Evolutionary conservation across 2,888 invertebrate genomes (phyloP).

Genomic region (Andrena marginata): DNA sequence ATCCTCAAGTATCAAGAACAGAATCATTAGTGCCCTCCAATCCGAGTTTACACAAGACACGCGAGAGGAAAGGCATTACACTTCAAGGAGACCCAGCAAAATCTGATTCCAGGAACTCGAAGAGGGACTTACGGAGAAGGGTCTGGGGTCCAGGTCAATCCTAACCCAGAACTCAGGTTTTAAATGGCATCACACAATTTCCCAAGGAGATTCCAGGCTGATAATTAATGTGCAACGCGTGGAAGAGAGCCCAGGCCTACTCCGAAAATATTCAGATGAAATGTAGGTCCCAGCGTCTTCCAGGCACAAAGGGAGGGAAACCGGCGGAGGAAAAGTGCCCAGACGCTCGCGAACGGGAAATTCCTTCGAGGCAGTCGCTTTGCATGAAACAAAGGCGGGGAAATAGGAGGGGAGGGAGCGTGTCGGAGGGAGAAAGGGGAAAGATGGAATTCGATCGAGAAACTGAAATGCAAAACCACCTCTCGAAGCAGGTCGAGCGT

Average conservation of each 20-base stretch:
- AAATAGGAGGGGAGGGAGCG: background rate
- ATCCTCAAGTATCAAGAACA: background rate
- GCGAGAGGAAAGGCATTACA: background rate
- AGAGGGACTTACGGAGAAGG: background rate
- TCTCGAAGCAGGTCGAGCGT: constrained; percentile 69
- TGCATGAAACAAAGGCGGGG: constrained; percentile 47
- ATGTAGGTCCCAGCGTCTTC: background rate
- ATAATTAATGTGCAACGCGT: background rate
- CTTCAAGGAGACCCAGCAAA: constrained; percentile 3
- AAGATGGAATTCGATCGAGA: constrained; percentile 66
- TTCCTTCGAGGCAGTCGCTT: constrained; percentile 46
- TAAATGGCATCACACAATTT: constrained; percentile 36
- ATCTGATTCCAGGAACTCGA: constrained; percentile 6
- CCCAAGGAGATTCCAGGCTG: constrained; percentile 3
- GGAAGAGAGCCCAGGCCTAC: background rate
- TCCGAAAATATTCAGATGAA: background rate
- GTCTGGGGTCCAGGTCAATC: constrained; percentile 3
- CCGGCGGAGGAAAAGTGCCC: constrained; percentile 36
- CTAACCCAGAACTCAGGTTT: background rate
- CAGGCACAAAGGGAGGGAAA: background rate
- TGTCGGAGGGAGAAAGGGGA: constrained; percentile 25
- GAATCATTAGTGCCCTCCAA: background rate
- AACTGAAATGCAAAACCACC: constrained; percentile 76
- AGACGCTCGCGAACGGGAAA: constrained; percentile 46
- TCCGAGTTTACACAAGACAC: background rate